These are phyloP conservation scores for Dugesia japonica DNA, from an alignment of 2,888 invertebrate species.

Conservation along the genomic window DNA sequence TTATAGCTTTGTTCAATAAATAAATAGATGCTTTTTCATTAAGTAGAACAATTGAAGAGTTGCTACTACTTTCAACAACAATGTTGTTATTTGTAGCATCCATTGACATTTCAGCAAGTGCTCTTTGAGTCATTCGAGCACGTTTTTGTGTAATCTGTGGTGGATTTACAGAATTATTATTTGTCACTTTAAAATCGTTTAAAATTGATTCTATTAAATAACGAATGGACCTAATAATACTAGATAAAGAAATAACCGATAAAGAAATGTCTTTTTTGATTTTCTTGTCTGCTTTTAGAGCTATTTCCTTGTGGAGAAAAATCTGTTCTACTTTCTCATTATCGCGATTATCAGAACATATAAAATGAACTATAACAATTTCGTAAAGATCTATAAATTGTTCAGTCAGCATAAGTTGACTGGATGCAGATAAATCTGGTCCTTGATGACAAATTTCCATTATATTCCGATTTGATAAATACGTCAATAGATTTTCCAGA, in stretches of 20 bases:
- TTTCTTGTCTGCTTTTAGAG: background rate
- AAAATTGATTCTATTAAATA: background rate
- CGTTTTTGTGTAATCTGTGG: background rate
- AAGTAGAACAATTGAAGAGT: background rate
- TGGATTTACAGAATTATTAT: background rate
- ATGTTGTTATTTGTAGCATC: background rate
- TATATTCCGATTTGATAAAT: background rate
- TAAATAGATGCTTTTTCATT: background rate
- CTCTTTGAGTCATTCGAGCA: background rate
- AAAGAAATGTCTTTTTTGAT: background rate
- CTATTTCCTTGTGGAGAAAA: background rate
- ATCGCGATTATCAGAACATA: background rate
- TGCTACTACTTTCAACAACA: background rate
- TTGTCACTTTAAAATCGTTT: background rate
- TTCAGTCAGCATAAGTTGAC: background rate
- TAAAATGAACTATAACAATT: background rate
- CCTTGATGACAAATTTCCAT: background rate
- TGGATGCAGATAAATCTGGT: background rate
- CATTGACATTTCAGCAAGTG: background rate
- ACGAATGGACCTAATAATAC: background rate
- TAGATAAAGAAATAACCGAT: background rate
- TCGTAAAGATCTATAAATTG: constrained; percentile 12
- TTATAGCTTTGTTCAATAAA: background rate
- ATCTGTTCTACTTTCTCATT: background rate
- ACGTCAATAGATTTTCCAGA: background rate